These are phyloP conservation scores for Schizothorax lantsangensis DNA, from an alignment of 2,797 vertebrate species.

Conservation along the genomic window DNA sequence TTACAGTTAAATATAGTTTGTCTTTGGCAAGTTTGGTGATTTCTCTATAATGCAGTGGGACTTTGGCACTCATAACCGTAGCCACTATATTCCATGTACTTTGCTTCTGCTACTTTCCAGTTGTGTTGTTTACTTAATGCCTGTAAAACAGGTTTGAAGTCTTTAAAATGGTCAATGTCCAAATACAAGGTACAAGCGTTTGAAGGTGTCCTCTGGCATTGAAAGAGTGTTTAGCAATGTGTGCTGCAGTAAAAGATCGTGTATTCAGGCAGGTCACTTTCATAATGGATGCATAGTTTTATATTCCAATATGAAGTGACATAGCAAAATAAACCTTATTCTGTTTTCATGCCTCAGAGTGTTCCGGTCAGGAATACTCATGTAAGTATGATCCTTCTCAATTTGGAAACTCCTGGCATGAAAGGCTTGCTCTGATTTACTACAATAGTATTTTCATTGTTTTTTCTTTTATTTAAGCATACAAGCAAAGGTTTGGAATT, in stretches of 20 bases:
- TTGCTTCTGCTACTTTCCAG: not conserved
- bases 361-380: conserved; percentile 67
- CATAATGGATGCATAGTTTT: conserved; percentile 41
- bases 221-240: not conserved
- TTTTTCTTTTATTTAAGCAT: not conserved
- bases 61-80: not conserved
- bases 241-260: not conserved
- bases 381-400: conserved; percentile 70
- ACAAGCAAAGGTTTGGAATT: not conserved
- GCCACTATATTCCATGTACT: not conserved
- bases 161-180: conserved; percentile 32
- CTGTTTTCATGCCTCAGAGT: conserved; percentile 72
- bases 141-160: not conserved
- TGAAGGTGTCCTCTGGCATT: not conserved
- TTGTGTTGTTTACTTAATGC: conserved; percentile 10
- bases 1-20: not conserved
- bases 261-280: not conserved
- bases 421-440: conserved; percentile 35
- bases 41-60: not conserved
- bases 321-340: conserved; percentile 63
- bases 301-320: conserved; percentile 49
- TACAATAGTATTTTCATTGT: not conserved
- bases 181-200: not conserved
- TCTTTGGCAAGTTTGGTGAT: not conserved
- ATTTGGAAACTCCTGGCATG: conserved; percentile 45